Evolutionary conservation across 2,113 vertebrate species (phyloP), one percentile per base, ranked within the genome.

Genomic region (Ceyx cyanopectus): DNA sequence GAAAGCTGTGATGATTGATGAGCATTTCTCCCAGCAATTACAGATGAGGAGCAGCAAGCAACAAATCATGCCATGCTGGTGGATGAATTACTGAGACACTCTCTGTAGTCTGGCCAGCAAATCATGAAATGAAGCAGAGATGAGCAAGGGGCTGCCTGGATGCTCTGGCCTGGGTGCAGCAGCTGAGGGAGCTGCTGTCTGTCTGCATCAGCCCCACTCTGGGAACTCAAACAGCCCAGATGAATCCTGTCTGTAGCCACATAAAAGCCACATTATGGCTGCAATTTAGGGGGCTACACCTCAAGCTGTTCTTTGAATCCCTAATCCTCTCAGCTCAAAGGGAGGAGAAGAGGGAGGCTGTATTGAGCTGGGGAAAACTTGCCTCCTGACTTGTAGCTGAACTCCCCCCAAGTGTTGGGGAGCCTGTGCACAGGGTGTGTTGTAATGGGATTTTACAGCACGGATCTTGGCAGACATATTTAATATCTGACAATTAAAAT

Each of bases 91-190:
- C 87, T n/a, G 82, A 91, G 93, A 21, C 0, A 11, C 73, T 77
- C 60, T 95, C 87, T 95, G 90, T 77, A 94, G 87, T 83, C 79
- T 56, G 85, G 85, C 92, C 93, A 94, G 96, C 85, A 85, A 81
- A 91, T 90, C 92, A 89, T 67, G 87, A 82, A 92, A 89, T 77
- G 67, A 88, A 70, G 68, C 13, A 12, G 81, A 83, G 94, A 89
- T 80, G 90, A 95, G 87, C 93, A 51, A 67, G 87, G 92, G 91
- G 90, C 96, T 94, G 92, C 93, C 87, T 81, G 93, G 63, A 68
- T 91, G 79, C 87, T 90, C 90, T 91, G 24, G 12, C 81, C 82
- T 82, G 70, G 27, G 67, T 50, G 34, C 78, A 54, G 95, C 93
- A 75, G 89, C 93, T 53, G 93, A 90, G 57, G 56, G 53, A 95